Percentiles rank a stretch among this genome's conserved stretches.
Conservation (phyloP, 2,888 invertebrate genomes). For the Beris morrisii region DNA sequence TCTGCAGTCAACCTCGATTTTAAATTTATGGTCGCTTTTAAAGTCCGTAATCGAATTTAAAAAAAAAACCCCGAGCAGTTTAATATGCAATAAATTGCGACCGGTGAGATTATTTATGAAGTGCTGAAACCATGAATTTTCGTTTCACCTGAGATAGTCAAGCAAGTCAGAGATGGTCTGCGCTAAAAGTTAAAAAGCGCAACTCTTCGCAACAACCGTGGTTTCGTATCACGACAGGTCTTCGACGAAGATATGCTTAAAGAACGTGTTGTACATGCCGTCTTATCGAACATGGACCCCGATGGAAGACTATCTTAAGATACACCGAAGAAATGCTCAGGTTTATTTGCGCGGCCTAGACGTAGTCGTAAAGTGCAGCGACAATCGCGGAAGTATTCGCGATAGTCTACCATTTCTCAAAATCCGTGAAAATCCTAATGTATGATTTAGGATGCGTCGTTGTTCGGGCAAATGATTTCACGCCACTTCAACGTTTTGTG, state of each 20-base stretch:
- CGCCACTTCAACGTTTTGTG: constrained; percentile 16
- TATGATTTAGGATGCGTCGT: constrained; percentile 23
- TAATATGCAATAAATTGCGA: constrained; percentile 39
- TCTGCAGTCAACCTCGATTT: constrained; percentile 31
- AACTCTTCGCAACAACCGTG: background rate
- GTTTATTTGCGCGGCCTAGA: background rate
- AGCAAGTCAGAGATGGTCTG: constrained; percentile 1
- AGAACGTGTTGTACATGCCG: constrained; percentile 23
- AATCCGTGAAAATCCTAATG: constrained; percentile 4
- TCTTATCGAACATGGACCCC: constrained; percentile 10
- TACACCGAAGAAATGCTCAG: background rate
- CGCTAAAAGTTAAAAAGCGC: background rate
- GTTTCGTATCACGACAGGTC: constrained; percentile 22
- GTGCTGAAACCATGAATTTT: constrained; percentile 38
- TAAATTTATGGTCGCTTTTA: constrained; percentile 33
- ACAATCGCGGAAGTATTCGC: constrained; percentile 18
- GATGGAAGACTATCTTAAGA: background rate
- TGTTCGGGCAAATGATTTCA: constrained; percentile 18
- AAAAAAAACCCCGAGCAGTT: constrained; percentile 30
- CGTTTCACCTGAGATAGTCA: constrained; percentile 32
- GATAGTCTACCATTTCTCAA: background rate
- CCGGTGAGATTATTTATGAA: constrained; percentile 37
- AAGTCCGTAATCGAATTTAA: constrained; percentile 34
- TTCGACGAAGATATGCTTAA: background rate
- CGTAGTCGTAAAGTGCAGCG: background rate